Evolutionary conservation across 92 coral and sea anemone species (phyloP).

Genomic region (Porites lobata): DNA sequence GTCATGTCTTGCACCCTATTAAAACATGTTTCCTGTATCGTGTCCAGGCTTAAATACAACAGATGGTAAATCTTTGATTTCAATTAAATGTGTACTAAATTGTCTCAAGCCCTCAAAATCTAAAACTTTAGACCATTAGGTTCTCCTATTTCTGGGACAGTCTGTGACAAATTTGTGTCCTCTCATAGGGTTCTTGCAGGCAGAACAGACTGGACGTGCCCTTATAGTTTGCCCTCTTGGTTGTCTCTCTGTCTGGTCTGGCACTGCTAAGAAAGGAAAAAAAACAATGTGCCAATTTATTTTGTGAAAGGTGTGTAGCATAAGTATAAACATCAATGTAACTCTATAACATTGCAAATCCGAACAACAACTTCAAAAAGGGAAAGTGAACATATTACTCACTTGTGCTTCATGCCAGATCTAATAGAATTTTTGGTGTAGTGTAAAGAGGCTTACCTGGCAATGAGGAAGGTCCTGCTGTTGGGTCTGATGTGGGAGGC

Average conservation of each 20-base stretch:
- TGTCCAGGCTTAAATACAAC: too few relatives aligned
- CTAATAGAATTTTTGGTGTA: background rate
- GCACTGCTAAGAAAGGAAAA: constrained; percentile 27
- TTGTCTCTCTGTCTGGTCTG: constrained; percentile 14
- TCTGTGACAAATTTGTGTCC: constrained; percentile 16
- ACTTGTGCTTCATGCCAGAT: background rate
- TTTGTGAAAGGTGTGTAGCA: background rate
- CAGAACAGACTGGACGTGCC: constrained; percentile 5
- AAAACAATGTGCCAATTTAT: background rate
- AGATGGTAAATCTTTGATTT: too few relatives aligned
- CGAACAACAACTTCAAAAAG: background rate
- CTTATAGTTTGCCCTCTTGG: background rate
- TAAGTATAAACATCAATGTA: background rate
- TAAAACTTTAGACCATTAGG: too few relatives aligned
- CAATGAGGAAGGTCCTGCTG: background rate
- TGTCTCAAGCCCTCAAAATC: too few relatives aligned
- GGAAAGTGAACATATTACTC: background rate
- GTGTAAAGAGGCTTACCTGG: background rate
- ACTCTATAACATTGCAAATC: too few relatives aligned
- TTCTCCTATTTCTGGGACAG: constrained; percentile 37
- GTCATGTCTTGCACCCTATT: too few relatives aligned
- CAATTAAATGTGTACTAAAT: too few relatives aligned
- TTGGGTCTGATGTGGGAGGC: constrained; percentile 40
- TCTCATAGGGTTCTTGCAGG: constrained; percentile 39
- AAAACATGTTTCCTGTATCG: too few relatives aligned